Conservation (phyloP, 2,797 vertebrate genomes). For the Amniataba percoides region DNA sequence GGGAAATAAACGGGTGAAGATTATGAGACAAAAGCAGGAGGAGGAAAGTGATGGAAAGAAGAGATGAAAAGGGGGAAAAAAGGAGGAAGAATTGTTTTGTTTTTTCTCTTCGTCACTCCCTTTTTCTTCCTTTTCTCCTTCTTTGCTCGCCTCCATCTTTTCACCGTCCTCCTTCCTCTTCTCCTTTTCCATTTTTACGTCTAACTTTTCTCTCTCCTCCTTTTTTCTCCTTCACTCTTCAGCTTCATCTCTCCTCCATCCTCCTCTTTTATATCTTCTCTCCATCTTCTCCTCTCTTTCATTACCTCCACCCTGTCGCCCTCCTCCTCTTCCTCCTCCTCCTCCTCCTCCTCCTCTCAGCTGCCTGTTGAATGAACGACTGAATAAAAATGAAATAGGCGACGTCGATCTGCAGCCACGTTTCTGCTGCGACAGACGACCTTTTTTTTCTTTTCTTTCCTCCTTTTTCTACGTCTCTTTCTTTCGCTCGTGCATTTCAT, state of each 20-base stretch:
- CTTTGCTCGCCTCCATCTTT: too few relatives aligned
- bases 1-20: conserved; percentile 35
- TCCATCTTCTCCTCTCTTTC: conserved; percentile 7
- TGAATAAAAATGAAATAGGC: conserved; percentile 1
- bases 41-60: conserved; percentile 20
- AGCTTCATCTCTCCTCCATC: background rate
- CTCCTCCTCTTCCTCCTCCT: background rate
- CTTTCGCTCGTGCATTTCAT: background rate
- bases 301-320: background rate
- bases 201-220: background rate
- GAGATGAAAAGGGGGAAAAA: background rate
- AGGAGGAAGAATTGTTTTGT: background rate
- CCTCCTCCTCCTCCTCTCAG: background rate
- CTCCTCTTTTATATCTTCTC: background rate
- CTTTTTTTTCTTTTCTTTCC: background rate
- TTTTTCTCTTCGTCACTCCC: background rate
- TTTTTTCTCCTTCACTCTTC: background rate
- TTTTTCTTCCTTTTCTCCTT: background rate
- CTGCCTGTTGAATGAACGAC: conserved; percentile 53
- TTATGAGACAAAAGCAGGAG: conserved; percentile 57
- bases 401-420: background rate
- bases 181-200: background rate
- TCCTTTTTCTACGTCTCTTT: background rate
- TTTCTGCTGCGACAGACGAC: background rate
- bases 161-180: background rate